Evolutionary conservation across 2,113 vertebrate species (phyloP).

Genomic region (Xenopus borealis): DNA sequence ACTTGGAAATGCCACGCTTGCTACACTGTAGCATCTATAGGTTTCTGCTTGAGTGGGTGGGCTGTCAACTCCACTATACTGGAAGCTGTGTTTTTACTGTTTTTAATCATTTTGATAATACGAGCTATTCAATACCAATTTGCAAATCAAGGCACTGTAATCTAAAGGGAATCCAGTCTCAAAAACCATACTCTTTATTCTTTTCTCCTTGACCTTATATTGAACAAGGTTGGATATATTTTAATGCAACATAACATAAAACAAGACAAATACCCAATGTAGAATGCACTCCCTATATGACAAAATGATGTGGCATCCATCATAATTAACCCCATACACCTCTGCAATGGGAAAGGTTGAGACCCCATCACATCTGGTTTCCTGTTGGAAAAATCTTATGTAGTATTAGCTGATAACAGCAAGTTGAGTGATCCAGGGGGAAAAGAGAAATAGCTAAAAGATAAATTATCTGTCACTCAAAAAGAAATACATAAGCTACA

Average conservation of each 20-base stretch:
- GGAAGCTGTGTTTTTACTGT: too few species aligned
- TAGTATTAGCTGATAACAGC: slow-evolving; percentile 67
- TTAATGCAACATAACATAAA: slow-evolving; percentile 49
- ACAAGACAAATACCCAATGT: slow-evolving; percentile 60
- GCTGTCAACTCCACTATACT: too few species aligned
- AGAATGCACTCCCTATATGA: slow-evolving; percentile 62
- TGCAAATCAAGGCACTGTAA: too few species aligned
- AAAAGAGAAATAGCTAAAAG: slow-evolving; percentile 61
- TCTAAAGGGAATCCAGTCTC: too few species aligned
- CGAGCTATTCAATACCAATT: too few species aligned
- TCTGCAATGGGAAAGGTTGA: slow-evolving; percentile 57
- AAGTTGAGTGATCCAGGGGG: slow-evolving; percentile 61
- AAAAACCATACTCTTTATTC: slow-evolving; percentile 39
- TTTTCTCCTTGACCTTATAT: slow-evolving; percentile 62
- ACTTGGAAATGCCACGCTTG: too few species aligned
- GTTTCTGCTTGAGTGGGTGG: too few species aligned
- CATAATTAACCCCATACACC: slow-evolving; percentile 75
- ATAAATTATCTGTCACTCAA: slow-evolving; percentile 73
- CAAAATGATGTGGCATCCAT: slow-evolving; percentile 71
- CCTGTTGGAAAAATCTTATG: slow-evolving; percentile 66
- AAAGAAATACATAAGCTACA: slow-evolving; percentile 54
- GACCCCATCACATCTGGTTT: slow-evolving; percentile 74
- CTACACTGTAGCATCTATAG: too few species aligned
- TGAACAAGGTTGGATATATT: slow-evolving; percentile 44
- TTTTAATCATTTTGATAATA: too few species aligned